Base-by-base conservation (phyloP, 2,797 vertebrate species). In the Arrhamphus sclerolepis region DNA sequence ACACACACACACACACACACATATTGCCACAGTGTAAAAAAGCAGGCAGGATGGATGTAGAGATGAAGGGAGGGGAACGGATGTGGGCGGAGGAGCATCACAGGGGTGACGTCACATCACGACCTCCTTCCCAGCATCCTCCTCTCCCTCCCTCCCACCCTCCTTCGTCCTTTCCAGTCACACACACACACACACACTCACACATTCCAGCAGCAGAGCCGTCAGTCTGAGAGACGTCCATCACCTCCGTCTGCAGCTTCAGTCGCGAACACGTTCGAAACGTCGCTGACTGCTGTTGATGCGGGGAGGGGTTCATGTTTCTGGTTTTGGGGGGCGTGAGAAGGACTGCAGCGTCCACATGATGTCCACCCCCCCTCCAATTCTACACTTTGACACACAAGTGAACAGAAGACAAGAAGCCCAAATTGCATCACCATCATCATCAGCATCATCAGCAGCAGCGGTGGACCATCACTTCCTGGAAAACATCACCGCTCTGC, bases 31-130 rank as follows among this genome's bases (percentile, higher is more conserved):
- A 67, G 53, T 64, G 58, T 58, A 38, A 59, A 56, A 55, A 66
- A 59, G 65, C 59, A 74, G 18, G 26, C 34, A 56, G 48, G 73
- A 53, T 50, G 51, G 39, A 38, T 11, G 34, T 38, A 5, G 3
- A 44, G 67, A 63, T 75, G 71, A 53, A 56, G 77, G 82, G 76
- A 82, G 76, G 83, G 61, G 71, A 71, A 56, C 29, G 77, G 68
- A 81, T 67, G 75, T 77, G 59, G 74, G 75, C 14, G 68, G 72
- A 70, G 73, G 60, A 75, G 82, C 75, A 77, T 85, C 78, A 69
- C 67, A 64, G 34, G 58, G 72, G 39, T 82, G 87, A 86, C 82
- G 75, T 85, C 85, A 89, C 80, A 73, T 75, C 81, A 79, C 73
- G n/a, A 77, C 79, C 80, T 83, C 68, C 77, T 81, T 80, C 75